Conservation (phyloP, 2,797 vertebrate species). For the Alcedo atthis region DNA sequence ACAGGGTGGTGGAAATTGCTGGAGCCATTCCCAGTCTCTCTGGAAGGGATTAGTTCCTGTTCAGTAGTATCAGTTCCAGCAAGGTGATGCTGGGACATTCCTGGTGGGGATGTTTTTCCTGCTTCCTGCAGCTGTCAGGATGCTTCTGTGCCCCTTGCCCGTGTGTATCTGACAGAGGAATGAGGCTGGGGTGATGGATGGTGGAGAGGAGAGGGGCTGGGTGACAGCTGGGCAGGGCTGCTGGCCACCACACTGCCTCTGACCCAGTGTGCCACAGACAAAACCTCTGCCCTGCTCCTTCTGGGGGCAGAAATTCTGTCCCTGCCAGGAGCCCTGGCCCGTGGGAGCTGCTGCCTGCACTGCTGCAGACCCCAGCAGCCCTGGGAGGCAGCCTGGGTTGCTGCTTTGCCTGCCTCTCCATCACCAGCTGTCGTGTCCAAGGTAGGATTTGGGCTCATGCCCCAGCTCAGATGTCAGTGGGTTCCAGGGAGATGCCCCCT, state of each 20-base stretch:
- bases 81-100: fast-evolving
- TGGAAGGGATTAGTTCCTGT: not conserved
- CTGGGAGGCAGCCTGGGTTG: not conserved
- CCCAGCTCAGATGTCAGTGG: not conserved
- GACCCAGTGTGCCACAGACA: fast-evolving
- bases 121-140: not conserved
- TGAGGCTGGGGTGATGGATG: fast-evolving
- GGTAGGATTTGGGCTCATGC: not conserved
- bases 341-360: not conserved
- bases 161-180: not conserved
- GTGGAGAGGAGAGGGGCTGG: not conserved
- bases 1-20: not conserved
- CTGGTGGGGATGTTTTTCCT: not conserved
- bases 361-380: not conserved
- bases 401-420: not conserved
- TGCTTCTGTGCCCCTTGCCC: not conserved
- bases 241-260: fast-evolving
- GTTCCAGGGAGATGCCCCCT: not conserved
- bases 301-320: not conserved
- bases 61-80: not conserved
- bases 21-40: not conserved
- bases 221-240: fast-evolving
- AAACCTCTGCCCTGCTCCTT: fast-evolving
- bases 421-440: not conserved
- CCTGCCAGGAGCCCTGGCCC: not conserved